Evolutionary conservation across 2,797 vertebrate genomes (phyloP).

Genomic region (Botia kubotai): DNA sequence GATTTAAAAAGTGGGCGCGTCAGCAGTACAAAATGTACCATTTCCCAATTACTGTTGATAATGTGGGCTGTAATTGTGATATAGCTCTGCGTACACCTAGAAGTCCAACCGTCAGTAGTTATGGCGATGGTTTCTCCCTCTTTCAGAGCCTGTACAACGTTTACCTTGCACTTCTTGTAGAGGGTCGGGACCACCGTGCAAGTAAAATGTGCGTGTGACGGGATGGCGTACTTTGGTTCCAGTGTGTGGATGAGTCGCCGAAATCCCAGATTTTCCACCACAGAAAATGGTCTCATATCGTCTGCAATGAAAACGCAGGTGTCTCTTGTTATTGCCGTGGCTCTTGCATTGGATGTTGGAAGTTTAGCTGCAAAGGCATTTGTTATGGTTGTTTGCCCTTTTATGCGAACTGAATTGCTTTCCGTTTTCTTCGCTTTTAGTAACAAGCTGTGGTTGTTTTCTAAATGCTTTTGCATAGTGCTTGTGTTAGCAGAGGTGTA

Average conservation of each 20-base stretch:
- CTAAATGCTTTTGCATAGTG: no score
- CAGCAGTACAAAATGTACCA: no score
- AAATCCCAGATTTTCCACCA: slow-evolving; percentile 35
- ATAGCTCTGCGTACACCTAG: no score
- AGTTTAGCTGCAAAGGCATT: background rate
- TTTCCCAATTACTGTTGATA: no score
- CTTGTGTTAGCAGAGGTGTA: slow-evolving; percentile 6
- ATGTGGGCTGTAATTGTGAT: no score
- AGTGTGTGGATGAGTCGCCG: slow-evolving; percentile 18
- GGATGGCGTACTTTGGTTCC: slow-evolving; percentile 32
- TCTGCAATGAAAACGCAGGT: background rate
- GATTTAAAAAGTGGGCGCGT: no score
- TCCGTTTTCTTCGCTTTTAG: background rate
- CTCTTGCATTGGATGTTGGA: background rate
- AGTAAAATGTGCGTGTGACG: background rate
- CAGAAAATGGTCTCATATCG: slow-evolving; percentile 23
- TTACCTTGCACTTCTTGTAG: slow-evolving; percentile 36
- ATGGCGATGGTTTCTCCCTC: no score
- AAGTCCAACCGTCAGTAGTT: no score
- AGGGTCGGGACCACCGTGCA: slow-evolving; percentile 22
- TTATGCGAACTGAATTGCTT: background rate
- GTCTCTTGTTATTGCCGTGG: slow-evolving; percentile 36
- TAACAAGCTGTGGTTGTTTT: no score
- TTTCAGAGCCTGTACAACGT: background rate
- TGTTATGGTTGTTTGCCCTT: background rate